Percentiles rank a stretch among this genome's conserved stretches.
These are phyloP conservation scores for Hippopotamyrus pictus DNA, from an alignment of 2,797 vertebrate species.

Conservation along the genomic window DNA sequence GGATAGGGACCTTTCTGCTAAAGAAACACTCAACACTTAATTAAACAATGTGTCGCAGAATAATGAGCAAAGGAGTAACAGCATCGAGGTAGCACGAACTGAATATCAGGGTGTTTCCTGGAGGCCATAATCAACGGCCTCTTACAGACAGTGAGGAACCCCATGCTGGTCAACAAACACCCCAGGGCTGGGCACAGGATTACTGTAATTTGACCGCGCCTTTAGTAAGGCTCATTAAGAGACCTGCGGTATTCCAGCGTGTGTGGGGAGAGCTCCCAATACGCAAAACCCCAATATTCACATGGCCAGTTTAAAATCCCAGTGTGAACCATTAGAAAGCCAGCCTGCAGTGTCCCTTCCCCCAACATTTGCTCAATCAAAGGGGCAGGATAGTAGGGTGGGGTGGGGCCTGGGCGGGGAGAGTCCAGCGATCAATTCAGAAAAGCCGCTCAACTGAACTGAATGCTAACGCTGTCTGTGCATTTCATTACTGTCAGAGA, in stretches of 20 bases:
- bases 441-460: background rate
- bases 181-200: background rate
- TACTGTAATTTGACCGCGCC: slow-evolving; percentile 17
- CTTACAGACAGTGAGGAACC: background rate
- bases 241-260: background rate
- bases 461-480: background rate
- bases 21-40: background rate
- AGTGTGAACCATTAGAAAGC: background rate
- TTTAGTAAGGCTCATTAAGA: slow-evolving; percentile 25
- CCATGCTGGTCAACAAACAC: background rate
- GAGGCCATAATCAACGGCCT: background rate
- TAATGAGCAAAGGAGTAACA: background rate
- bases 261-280: background rate
- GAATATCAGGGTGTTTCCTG: background rate
- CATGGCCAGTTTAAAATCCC: background rate
- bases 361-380: background rate
- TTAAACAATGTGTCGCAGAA: background rate
- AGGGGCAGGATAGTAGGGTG: background rate
- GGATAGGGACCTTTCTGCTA: background rate
- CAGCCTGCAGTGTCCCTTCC: background rate
- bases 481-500: background rate
- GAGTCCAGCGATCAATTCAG: background rate
- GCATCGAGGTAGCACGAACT: background rate
- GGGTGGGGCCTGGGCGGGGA: background rate
- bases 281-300: background rate